These are phyloP conservation scores for Stylophora pistillata DNA, from an alignment of 64 coral and sea anemone species.

Conservation along the genomic window DNA sequence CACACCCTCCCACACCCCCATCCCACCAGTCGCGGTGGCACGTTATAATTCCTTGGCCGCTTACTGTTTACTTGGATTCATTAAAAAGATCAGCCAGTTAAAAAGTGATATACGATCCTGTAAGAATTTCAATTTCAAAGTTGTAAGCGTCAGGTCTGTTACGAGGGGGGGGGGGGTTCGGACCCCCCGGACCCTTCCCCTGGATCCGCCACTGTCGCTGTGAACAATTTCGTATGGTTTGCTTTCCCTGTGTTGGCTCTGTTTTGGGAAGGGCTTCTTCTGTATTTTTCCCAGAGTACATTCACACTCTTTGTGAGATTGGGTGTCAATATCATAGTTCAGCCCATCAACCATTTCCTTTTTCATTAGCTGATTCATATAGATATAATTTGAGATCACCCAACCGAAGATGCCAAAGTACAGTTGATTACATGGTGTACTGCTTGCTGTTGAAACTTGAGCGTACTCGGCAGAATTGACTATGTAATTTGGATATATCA, in stretches of 20 bases:
- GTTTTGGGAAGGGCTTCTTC: slow-evolving; percentile 66
- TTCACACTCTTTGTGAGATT: slow-evolving; percentile 55
- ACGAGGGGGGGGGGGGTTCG: too few species aligned
- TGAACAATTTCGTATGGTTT: slow-evolving; percentile 80
- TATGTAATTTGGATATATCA: too few species aligned
- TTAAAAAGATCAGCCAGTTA: too few species aligned
- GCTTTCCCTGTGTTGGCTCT: slow-evolving; percentile 73
- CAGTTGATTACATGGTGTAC: slow-evolving; percentile 32
- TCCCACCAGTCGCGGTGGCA: too few species aligned
- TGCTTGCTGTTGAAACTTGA: slow-evolving; percentile 46
- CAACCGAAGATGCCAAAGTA: slow-evolving; percentile 70
- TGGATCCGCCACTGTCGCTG: too few species aligned
- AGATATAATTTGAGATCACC: slow-evolving; percentile 73
- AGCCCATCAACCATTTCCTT: slow-evolving; percentile 86
- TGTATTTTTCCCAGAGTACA: slow-evolving; percentile 82
- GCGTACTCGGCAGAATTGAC: slow-evolving; percentile 64
- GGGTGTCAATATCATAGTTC: slow-evolving; percentile 28
- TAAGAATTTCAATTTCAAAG: too few species aligned
- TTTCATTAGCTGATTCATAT: slow-evolving; percentile 65
- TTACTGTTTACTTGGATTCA: too few species aligned
- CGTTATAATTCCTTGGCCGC: too few species aligned
- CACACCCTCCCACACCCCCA: too few species aligned
- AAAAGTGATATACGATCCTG: too few species aligned
- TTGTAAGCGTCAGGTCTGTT: too few species aligned
- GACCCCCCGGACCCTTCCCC: too few species aligned